Evolutionary conservation across 1,140 invertebrate genomes (phyloP), one percentile per base, ranked within the genome.

Genomic region (Drosophila equinoxialis): DNA sequence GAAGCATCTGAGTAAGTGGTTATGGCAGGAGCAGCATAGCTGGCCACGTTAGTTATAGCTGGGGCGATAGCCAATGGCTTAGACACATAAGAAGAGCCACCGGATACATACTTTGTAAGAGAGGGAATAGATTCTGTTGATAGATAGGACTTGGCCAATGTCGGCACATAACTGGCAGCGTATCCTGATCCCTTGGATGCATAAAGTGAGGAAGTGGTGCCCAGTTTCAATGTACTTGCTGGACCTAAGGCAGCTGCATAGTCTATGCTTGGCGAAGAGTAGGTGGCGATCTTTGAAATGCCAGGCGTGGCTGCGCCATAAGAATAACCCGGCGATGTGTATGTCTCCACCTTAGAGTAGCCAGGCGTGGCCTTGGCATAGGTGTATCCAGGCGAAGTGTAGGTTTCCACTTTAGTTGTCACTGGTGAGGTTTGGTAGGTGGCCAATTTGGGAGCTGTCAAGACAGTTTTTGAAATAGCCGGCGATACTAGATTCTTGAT

Each of bases 311-410:
- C 48, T n/a, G 74, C 71, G 0, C 71, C 66, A 45, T 77, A 81
- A 58, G 77, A 79, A 23, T 79, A 81, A 17, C 67, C 83, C 0
- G 90, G 86, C 4, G 86, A 79, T 30, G 75, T 78, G 74, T 83
- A 90, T 8, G 90, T 86, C 23, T 87, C 81, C 41, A 89, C 74
- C 66, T 91, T 91, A 6, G 90, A 82, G 55, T 69, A 89, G 6
- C 81, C 84, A 5, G 90, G 90, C 17, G 80, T 89, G 14, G 86
- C 67, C 74, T 90, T 85, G 33, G 74, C 72, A 66, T 79, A 91
- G 1, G 72, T 71, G 51, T 90, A 90, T 2, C 70, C 80, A 0
- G 83, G 89, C 0, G 89, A 83, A 35, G 74, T 72, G 57, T 85
- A 91, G 0, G 80, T 80, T 60, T 77, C 80, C 67, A 90, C 73